Base-by-base conservation (phyloP, 1,140 invertebrate genomes). In the Micrasema longulum region DNA sequence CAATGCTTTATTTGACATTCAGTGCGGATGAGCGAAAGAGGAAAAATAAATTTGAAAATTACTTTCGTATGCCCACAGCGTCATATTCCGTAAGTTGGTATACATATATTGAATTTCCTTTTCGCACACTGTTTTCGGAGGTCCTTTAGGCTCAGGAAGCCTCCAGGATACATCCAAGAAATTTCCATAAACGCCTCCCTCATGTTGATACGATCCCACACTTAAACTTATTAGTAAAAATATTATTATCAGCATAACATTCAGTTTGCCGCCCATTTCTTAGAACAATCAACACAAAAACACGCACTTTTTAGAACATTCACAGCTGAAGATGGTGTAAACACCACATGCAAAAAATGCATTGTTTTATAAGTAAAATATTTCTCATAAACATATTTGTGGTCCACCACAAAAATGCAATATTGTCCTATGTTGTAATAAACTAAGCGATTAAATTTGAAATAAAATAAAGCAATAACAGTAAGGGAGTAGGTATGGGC, bases 41-140 rank as follows among this genome's bases (percentile, higher is more conserved):
- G n/a, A n/a, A n/a, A n/a, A n/a, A n/a, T n/a, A 31, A 7, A 31
- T 31, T 31, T 31, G 7, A 31, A 31, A 48, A 1, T 64, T 64
- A 64, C 60, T 64, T 48, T 64, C 60, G 31, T 45, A 64, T 5
- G 60, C 60, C 60, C 60, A 64, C 7, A 47, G 43, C 7, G 60
- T 64, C 38, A 64, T 47, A 16, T 64, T 64, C 60, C 60, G 4
- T 16, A 64, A 23, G 14, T 47, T 47, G 18, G 12, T 47, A 41
- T 64, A 64, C 43, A 64, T 26, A 10, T n/a, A 14, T n/a, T 64
- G 41, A 26, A 64, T 47, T 14, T 64, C 60, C 16, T 22, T 47
- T 23, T 64, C 60, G 16, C 60, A 64, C 11, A 20, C 26, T 1
- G 60, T 45, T n/a, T 47, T 47, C 12, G 55, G 55, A 3, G n/a